Evolutionary conservation across 2,113 vertebrate genomes (phyloP), one percentile per base, ranked within the genome.

Genomic region (Chrysemys picta): DNA sequence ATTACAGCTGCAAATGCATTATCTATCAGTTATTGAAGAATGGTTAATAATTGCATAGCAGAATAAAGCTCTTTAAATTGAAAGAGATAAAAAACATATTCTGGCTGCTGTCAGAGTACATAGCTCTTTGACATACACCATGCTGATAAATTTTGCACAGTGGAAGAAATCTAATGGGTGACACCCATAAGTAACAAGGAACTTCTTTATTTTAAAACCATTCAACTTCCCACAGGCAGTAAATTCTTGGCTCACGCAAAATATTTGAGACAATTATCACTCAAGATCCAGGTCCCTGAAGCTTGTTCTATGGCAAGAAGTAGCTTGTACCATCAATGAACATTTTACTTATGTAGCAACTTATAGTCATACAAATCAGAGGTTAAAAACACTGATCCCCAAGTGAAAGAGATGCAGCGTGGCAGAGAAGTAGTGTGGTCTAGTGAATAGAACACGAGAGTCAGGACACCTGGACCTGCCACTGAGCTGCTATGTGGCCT

Each of bases 181-280:
- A 82, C 56, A 72, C 3, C 82, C 76, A 47, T 3, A 38, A 8
- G 29, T 14, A 95, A 89, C 49, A 89, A 96, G 78, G 38, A 94
- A 80, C 62, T 59, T 90, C 88, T 90, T 38, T 35, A 84, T 50
- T 35, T 50, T 49, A 90, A 86, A 82, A 78, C 72, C 54, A 56
- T 92, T 96, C 83, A 84, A 45, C 53, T 93, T 87, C 96, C 96
- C 81, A 87, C 79, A 75, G 95, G 96, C 97, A 86, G 80, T 45
- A 69, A 92, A 97, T 97, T 97, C 94, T 96, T 96, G 94, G 96
- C 96, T 97, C 83, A 84, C 76, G 29, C 57, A 47, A 90, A 93
- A n/a, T n/a, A 94, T 65, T 42, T 17, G 38, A 94, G 90, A 94
- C 72, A 95, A 95, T 95, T 94, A 95, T 92, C 91, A 95, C 84